phyloP scores from a whole-genome alignment of 2,113 vertebrate genomes.

The Struthio camelus region DNA sequence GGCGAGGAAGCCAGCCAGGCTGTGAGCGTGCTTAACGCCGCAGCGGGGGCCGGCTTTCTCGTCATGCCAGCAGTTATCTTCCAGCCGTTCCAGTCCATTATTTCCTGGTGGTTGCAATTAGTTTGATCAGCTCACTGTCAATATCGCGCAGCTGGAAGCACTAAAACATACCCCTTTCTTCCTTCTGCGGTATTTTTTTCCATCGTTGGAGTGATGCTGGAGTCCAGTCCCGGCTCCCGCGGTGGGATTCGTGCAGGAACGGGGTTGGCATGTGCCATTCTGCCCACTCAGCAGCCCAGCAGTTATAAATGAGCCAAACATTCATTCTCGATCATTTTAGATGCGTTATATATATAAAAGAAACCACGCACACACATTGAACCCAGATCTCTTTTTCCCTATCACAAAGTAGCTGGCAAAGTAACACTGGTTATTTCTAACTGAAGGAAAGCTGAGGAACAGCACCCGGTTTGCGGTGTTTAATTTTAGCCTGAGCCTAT shows the following conservation, averaged over 20 bases:
- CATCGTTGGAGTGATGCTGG: not conserved
- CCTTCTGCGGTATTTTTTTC: not conserved
- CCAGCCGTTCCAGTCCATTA: not conserved
- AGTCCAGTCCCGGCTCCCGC: not conserved
- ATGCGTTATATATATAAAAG: not conserved
- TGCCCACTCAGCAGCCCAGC: not conserved
- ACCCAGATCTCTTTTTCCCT: not conserved
- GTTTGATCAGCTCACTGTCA: not conserved
- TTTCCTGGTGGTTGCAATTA: not conserved
- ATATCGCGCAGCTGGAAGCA: not conserved
- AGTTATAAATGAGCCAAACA: not conserved
- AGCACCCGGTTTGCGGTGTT: not conserved
- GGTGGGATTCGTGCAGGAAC: not conserved
- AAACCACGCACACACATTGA: not conserved
- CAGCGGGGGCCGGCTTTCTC: not conserved
- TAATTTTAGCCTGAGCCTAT: not conserved
- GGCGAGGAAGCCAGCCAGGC: not conserved
- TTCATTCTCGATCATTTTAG: not conserved
- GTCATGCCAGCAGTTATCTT: not conserved
- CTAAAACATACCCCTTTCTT: not conserved
- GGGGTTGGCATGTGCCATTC: not conserved
- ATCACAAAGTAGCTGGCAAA: not conserved
- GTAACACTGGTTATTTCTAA: not conserved
- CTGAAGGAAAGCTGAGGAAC: not conserved
- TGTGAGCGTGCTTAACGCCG: not conserved